Base-by-base conservation (phyloP, 2,113 vertebrate genomes). In the Chascanopsetta lugubris region DNA sequence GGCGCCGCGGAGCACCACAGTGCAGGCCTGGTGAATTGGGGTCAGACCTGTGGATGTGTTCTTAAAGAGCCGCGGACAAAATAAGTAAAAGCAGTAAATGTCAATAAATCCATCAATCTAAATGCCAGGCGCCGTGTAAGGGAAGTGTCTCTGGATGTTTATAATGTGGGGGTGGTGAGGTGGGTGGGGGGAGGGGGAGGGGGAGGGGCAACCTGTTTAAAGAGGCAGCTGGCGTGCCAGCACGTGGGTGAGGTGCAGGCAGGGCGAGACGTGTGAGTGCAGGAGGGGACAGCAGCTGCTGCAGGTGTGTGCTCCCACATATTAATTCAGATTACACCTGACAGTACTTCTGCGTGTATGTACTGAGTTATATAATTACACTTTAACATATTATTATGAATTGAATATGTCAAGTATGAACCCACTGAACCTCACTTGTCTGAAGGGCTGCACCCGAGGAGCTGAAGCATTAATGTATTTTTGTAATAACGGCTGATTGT, bases 91-190 rank as follows among this genome's bases (percentile, higher is more conserved):
- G 61, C 42, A 36, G 27, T 24, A 78, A 80, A 86, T 87, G 78
- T 89, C 86, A 83, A 87, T 90, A 83, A 87, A 88, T 89, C 77
- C 72, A 82, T 88, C 72, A 74, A 66, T 47, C 73, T 75, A 90
- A 92, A 91, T 90, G 89, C 70, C 90, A 91, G 65, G 59, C 49
- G n/a, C 47, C 27, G 24, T 75, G 79, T 71, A 68, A n/a, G 65
- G 84, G 74, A 90, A 90, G 91, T 90, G 85, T 85, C 88, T 86
- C 50, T 80, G 72, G 32, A 43, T 73, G 58, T 82, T 89, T 82
- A 80, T 83, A 83, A 83, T 77, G 61, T n/a, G 68, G 61, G 15
- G 2, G 15, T 2, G 27, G 56, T 45, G 36, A n/a, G n/a, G n/a
- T n/a, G n/a, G n/a, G 59, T 20, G 27, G 11, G 34, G 3, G 56